A percentile compares a stretch with the other conserved stretches of the same genome.
These are phyloP conservation scores for Brachionus plicatilis DNA, from an alignment of 1,140 invertebrate genomes.

Conservation along the genomic window DNA sequence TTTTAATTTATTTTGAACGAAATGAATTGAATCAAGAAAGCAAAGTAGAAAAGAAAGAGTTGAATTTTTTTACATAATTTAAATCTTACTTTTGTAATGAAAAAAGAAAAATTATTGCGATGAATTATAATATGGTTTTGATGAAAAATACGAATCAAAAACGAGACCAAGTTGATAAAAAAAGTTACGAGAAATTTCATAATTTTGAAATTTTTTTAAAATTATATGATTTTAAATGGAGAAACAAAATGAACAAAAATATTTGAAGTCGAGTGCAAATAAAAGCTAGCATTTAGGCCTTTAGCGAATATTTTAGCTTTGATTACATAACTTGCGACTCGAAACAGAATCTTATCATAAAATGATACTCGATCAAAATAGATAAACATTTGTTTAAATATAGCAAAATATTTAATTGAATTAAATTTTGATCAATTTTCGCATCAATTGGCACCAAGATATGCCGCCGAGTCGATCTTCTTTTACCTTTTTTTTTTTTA, in stretches of 20 bases:
- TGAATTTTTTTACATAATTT: not conserved
- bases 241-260: not conserved
- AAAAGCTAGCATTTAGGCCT: not conserved
- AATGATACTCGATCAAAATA: not conserved
- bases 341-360: not conserved
- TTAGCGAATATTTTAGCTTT: not conserved
- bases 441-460: not conserved
- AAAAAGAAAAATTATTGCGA: not conserved
- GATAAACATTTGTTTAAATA: constrained; percentile 3
- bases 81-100: not conserved
- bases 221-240: not conserved
- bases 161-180: not conserved
- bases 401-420: not conserved
- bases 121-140: not conserved
- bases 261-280: not conserved
- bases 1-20: not conserved
- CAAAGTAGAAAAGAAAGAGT: not conserved
- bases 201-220: not conserved
- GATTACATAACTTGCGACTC: not conserved
- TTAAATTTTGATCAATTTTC: not conserved
- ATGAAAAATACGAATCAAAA: not conserved
- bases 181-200: not conserved
- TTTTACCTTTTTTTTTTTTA: not conserved
- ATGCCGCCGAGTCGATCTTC: not conserved
- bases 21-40: not conserved